Evolutionary conservation across 2,797 vertebrate genomes (phyloP).

Genomic region (Schizopygopsis malacanthus): DNA sequence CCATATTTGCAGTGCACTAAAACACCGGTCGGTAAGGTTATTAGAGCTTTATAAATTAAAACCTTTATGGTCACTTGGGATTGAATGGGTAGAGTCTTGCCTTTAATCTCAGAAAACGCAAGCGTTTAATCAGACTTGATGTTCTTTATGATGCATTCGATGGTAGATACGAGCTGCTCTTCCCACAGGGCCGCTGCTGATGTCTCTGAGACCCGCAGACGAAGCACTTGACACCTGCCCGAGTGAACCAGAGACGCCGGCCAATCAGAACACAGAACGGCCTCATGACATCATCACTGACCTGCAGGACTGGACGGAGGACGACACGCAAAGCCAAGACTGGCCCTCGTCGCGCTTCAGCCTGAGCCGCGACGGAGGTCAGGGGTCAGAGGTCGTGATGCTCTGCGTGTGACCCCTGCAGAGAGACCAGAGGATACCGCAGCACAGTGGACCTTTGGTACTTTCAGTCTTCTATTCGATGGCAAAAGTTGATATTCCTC

Average conservation of each 20-base stretch:
- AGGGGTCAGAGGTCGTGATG: not conserved
- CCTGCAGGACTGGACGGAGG: conserved; percentile 69
- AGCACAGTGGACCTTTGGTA: too few species aligned
- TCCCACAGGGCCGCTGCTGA: conserved; percentile 46
- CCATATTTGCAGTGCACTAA: too few species aligned
- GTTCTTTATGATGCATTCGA: too few species aligned
- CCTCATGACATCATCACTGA: conserved; percentile 65
- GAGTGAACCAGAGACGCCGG: conserved; percentile 68
- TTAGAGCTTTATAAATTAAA: too few species aligned
- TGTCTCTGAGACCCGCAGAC: conserved; percentile 52
- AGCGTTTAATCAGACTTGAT: too few species aligned
- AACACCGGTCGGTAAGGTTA: too few species aligned
- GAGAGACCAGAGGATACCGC: too few species aligned
- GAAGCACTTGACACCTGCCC: conserved; percentile 5
- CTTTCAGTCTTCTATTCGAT: too few species aligned
- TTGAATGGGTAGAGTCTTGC: too few species aligned
- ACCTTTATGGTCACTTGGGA: too few species aligned
- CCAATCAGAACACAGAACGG: conserved; percentile 66
- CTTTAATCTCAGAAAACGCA: too few species aligned
- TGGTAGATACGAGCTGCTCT: not conserved
- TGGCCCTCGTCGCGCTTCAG: not conserved
- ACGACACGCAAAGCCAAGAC: conserved; percentile 69
- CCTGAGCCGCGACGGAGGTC: not conserved
- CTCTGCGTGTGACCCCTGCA: conserved; percentile 9
- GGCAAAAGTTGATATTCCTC: too few species aligned